Conservation (phyloP, 1,140 invertebrate species). For the Diorhabda sublineata region DNA sequence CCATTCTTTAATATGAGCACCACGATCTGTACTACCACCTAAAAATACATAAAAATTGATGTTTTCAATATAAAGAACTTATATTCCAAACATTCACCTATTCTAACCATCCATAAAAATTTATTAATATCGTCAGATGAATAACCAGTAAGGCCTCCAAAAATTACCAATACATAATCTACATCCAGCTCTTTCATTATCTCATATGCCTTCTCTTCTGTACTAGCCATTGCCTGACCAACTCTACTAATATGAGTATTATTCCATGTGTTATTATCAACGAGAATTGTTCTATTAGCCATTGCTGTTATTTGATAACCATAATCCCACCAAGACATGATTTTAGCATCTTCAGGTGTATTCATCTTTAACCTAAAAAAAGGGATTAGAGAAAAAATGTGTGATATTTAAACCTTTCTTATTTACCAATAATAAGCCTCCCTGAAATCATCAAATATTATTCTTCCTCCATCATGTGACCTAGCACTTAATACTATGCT, state of each 20-base stretch:
- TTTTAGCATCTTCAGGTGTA: constrained; percentile 88
- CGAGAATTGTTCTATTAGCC: constrained; percentile 96
- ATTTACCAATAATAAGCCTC: constrained; percentile 98
- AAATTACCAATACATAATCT: constrained; percentile 96
- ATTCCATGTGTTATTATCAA: constrained; percentile 99
- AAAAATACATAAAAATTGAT: neutral
- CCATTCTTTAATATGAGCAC: constrained; percentile 90
- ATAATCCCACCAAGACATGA: constrained; percentile 99
- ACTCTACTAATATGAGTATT: constrained; percentile 94
- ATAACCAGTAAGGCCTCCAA: constrained; percentile 96
- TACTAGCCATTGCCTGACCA: constrained; percentile 95
- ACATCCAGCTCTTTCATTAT: constrained; percentile 97
- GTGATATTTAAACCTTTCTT: constrained; percentile 68
- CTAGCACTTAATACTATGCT: constrained; percentile 95
- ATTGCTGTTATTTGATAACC: constrained; percentile 99
- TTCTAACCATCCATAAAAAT: constrained; percentile 99
- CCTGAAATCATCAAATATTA: constrained; percentile 96
- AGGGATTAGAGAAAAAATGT: constrained; percentile 66
- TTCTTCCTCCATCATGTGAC: constrained; percentile 87
- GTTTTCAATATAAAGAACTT: neutral
- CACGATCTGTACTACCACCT: constrained; percentile 88
- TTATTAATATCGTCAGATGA: constrained; percentile 98
- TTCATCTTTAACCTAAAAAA: constrained; percentile 91
- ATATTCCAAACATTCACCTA: constrained; percentile 52
- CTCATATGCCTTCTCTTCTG: constrained; percentile 94